A percentile compares a stretch with the other conserved stretches of the same genome.
These are phyloP conservation scores for Apodemus agrarius DNA, from an alignment of 2,797 vertebrate species.

Conservation along the genomic window DNA sequence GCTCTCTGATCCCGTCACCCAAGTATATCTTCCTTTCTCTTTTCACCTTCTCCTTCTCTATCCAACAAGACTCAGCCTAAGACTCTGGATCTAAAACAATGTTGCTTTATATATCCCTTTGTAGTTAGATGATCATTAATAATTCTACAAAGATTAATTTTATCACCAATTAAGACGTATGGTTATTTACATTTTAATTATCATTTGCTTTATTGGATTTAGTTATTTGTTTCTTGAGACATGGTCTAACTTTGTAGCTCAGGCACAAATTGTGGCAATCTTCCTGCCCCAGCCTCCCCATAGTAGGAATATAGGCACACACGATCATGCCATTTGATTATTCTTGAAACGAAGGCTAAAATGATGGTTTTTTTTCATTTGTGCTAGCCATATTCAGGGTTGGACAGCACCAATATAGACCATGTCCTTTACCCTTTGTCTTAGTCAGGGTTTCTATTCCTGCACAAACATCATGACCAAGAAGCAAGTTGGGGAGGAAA, in stretches of 20 bases:
- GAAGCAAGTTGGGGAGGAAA: no score
- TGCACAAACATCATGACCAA: no score
- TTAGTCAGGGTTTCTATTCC: no score
- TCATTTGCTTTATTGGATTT: neutral
- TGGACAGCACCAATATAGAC: neutral
- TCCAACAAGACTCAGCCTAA: neutral
- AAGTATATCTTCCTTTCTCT: slow-evolving; percentile 1
- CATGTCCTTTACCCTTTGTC: neutral
- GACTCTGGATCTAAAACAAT: neutral
- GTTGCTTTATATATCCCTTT: neutral
- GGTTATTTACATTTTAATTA: neutral
- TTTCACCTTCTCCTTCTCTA: neutral
- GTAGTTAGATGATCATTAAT: neutral
- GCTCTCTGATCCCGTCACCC: slow-evolving; percentile 7
- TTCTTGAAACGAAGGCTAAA: slow-evolving; percentile 32
- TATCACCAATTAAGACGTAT: slow-evolving; percentile 42
- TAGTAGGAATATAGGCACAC: neutral
- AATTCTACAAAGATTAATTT: slow-evolving; percentile 27
- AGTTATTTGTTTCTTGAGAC: neutral
- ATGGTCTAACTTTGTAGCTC: neutral
- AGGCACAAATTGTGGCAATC: neutral
- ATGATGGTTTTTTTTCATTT: neutral
- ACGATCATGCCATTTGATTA: neutral
- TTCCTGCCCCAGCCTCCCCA: neutral
- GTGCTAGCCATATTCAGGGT: neutral